Evolutionary conservation across 2,113 vertebrate species (phyloP), one percentile per base, ranked within the genome.

Genomic region (Pipa parva): DNA sequence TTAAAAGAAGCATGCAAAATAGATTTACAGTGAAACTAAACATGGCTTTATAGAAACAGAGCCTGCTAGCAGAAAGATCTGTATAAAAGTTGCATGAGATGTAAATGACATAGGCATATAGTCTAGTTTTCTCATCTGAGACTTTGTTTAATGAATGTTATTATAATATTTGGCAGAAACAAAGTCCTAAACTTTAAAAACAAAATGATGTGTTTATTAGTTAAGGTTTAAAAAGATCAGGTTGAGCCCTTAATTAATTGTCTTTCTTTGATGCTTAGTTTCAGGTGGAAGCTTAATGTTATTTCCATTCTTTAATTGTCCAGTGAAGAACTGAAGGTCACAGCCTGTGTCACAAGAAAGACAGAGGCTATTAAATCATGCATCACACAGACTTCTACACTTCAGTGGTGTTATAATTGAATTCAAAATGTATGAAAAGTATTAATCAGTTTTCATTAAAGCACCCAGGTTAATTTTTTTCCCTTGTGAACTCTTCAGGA

Each of bases 31-130:
- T 75, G 72, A 78, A 56, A 33, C 42, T 63, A 65, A 60, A 77
- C 52, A 69, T 51, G 52, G 74, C 75, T 82, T 81, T 70, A 75
- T 81, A 76, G 73, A 71, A 52, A 56, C 74, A 75, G 73, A 71
- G 42, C 21, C 59, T 79, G 63, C 74, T 67, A 80, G 72, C 28
- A 77, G 63, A 83, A 71, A 77, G 62, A 74, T 69, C 15, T 72
- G 58, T 58, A 73, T 61, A 61, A 81, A 85, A 78, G 42, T 75
- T 85, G 52, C 18, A 76, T 79, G 76, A 78, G 65, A 56, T 78
- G 31, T 72, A 65, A 72, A 74, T 84, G 77, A 80, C 77, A 77
- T 56, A 71, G 71, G 73, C 69, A 54, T 54, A 57, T 1, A 68
- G 61, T 49, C 72, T 72, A 69, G 77, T 68, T 54, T 24, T 80